Evolutionary conservation across 2,888 invertebrate genomes (phyloP).

Genomic region (Yponomeuta sedellus): DNA sequence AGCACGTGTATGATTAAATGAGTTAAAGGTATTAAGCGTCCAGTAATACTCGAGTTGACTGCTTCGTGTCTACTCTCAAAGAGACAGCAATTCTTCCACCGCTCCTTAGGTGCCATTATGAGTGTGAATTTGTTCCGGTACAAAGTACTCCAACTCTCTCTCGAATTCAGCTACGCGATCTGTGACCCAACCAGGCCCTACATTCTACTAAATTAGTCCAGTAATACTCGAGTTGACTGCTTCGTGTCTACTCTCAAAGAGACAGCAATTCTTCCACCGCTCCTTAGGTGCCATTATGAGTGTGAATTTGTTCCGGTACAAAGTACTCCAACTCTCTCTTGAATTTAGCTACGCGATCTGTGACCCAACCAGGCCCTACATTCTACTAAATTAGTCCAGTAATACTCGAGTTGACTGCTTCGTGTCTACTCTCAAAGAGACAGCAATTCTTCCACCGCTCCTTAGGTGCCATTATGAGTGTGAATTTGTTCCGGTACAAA

Average conservation of each 20-base stretch:
- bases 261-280: background rate
- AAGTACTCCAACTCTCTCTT: background rate
- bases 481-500: background rate
- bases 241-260: background rate
- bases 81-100: background rate
- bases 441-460: background rate
- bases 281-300: background rate
- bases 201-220: too few species aligned
- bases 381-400: too few species aligned
- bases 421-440: background rate
- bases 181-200: too few species aligned
- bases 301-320: background rate
- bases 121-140: conserved; percentile 1
- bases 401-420: background rate
- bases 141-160: background rate
- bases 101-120: conserved; percentile 1
- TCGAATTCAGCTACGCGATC: too few species aligned
- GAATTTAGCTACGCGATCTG: too few species aligned
- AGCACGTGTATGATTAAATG: too few species aligned
- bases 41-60: background rate
- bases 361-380: too few species aligned
- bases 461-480: conserved; percentile 1
- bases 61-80: background rate
- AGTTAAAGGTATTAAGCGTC: too few species aligned
- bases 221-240: background rate